Evolutionary conservation across 2,113 vertebrate genomes (phyloP), one percentile per base, ranked within the genome.

Genomic region (Maccullochella peelii): DNA sequence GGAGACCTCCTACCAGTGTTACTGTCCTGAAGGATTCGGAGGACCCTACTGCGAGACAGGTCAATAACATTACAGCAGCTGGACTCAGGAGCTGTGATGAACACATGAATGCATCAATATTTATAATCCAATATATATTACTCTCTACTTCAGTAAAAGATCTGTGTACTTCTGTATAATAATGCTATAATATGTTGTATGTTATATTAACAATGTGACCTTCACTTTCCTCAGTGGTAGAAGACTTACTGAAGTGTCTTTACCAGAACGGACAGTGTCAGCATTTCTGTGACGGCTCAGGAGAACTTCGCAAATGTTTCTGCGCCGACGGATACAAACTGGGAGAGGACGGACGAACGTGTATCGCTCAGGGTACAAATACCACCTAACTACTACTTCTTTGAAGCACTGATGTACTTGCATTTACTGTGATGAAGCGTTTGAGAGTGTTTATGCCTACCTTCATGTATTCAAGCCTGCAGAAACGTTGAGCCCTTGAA

Each of bases 241-340:
- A 92, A 16, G 93, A 94, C 30, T 86, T 78, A 0, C 85, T 97
- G 65, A 95, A 95, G 81, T 99, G 98, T 47, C 65, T 91, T 2
- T 96, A 95, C 0, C 92, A 95, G 1, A 99, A 99, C 0, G 97
- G 98, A 0, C 89, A 90, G 40, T 99, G 98, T 77, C 78, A 97
- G 4, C 98, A 99, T 27, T 98, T 97, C 93, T 99, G 98, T 11
- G 93, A 97, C 0, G 30, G 78, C 11, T 89, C 68, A 0, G 88
- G 73, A 12, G n/a, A 68, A 16, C 82, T 1, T 42, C 94, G 94
- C 0, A 66, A 50, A 62, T 98, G 97, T 86, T 80, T 67, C 42
- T 99, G 98, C 44, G 95, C 96, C 0, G 85, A 95, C 0, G 96
- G 96, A 1, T 98, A 97, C 52, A 0, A 58, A 0, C 92, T 98